Conservation (phyloP, 1,140 invertebrate species). For the Laodelphax striatellus region DNA sequence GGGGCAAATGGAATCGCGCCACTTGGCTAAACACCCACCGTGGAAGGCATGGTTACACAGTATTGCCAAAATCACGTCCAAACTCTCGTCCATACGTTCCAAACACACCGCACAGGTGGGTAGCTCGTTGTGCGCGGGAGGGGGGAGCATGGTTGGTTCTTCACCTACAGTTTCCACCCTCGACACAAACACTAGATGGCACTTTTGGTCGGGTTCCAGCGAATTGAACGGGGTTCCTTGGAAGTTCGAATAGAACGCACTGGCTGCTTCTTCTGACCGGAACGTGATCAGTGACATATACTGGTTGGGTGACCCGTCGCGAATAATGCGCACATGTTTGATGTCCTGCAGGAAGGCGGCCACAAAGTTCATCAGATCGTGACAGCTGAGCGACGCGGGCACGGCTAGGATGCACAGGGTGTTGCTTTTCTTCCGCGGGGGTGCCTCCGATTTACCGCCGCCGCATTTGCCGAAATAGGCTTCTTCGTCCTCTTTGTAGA, state of each 20-base stretch:
- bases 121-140: slow-evolving; percentile 78
- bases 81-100: slow-evolving; percentile 96
- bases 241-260: slow-evolving; percentile 86
- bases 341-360: slow-evolving; percentile 86
- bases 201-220: slow-evolving; percentile 79
- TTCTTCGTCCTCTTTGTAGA: slow-evolving; percentile 86
- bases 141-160: slow-evolving; percentile 47
- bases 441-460: slow-evolving; percentile 19
- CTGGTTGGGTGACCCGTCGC: slow-evolving; percentile 77
- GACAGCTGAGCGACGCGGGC: slow-evolving; percentile 83
- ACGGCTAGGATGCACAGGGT: slow-evolving; percentile 88
- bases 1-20: slow-evolving; percentile 79
- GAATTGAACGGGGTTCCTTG: slow-evolving; percentile 89
- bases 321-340: slow-evolving; percentile 81
- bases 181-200: slow-evolving; percentile 91
- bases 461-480: slow-evolving; percentile 6
- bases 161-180: slow-evolving; percentile 68
- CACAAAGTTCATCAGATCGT: slow-evolving; percentile 89
- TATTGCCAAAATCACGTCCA: slow-evolving; percentile 94
- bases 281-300: slow-evolving; percentile 95
- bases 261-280: slow-evolving; percentile 58
- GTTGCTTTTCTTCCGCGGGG: slow-evolving; percentile 50
- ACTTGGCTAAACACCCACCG: slow-evolving; percentile 84
- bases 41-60: slow-evolving; percentile 98
- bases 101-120: slow-evolving; percentile 96